Evolutionary conservation across 2,888 invertebrate genomes (phyloP), one percentile per base, ranked within the genome.

Genomic region (Selenia dentaria): DNA sequence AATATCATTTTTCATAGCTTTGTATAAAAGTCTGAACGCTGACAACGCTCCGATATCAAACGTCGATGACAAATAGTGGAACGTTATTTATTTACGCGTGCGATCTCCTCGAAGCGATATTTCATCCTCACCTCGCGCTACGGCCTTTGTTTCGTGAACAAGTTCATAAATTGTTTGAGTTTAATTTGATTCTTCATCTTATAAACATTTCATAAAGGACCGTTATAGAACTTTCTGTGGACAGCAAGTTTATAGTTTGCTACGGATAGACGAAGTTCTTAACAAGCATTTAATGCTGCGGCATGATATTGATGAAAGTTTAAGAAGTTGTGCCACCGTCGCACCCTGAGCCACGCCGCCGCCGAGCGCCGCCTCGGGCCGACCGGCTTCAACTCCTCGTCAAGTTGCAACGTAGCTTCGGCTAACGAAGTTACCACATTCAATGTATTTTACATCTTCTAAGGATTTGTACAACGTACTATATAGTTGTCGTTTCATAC

Each of bases 1-100:
- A 40, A 33, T 32, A 40, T 18, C 32, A 40, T 40, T 33, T 40
- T 31, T 33, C 40, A 40, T 33, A 9, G 26, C 31, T 27, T 27
- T 26, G 18, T 12, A n/a, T 39, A 32, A 10, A 18, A 32, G 32
- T 33, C 6, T 22, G 9, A 18, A 10, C 3, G 29, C 29, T 16
- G 39, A 32, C 34, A 34, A 10, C 27, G 14, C 28, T 27, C 22
- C 18, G 6, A 32, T 40, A 27, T 41, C 34, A 22, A 27, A 34
- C 20, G 11, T 22, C 41, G 27, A 41, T 41, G 41, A 41, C 14
- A 41, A 41, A 41, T 34, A 27, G 40, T 11, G 20, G 13, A 13
- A 16, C 20, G 18, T 33, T 40, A 26, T 41, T 27, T 34, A 33
- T 34, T 10, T 28, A 27, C 18, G 6, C 18, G 18, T 18, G 6